phyloP scores from a whole-genome alignment of 2,888 invertebrate genomes.

The Maniola hyperantus region DNA sequence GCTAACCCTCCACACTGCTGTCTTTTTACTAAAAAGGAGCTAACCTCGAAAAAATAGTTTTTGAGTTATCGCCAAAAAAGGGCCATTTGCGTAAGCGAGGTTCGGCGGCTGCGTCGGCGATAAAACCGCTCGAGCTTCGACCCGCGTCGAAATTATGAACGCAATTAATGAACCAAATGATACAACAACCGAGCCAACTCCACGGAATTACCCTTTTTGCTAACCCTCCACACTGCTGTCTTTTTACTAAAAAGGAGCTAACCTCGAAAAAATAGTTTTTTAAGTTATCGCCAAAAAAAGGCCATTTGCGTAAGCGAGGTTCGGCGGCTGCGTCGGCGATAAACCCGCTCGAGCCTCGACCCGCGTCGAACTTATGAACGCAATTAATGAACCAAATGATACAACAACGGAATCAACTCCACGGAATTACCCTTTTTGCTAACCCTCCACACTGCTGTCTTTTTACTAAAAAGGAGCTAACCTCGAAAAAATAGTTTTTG shows the following conservation, averaged over 20 bases:
- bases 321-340: slow-evolving; percentile 64
- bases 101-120: slow-evolving; percentile 61
- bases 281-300: slow-evolving; percentile 14
- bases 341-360: slow-evolving; percentile 58
- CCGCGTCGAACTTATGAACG: slow-evolving; percentile 65
- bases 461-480: too few relatives aligned
- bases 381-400: slow-evolving; percentile 78
- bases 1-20: slow-evolving; percentile 36
- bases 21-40: too few relatives aligned
- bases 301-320: slow-evolving; percentile 74
- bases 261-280: too few relatives aligned
- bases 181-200: slow-evolving; percentile 57
- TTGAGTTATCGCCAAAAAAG: too few relatives aligned
- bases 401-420: slow-evolving; percentile 54
- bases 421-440: slow-evolving; percentile 59
- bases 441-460: slow-evolving; percentile 28
- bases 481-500: too few relatives aligned
- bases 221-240: slow-evolving; percentile 8
- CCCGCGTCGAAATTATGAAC: slow-evolving; percentile 69
- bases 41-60: too few relatives aligned
- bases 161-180: slow-evolving; percentile 77
- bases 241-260: too few relatives aligned
- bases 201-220: slow-evolving; percentile 58
- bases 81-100: too few relatives aligned
- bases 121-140: slow-evolving; percentile 54